Evolutionary conservation across 2,888 invertebrate species (phyloP).

Genomic region (Icerya purchasi): DNA sequence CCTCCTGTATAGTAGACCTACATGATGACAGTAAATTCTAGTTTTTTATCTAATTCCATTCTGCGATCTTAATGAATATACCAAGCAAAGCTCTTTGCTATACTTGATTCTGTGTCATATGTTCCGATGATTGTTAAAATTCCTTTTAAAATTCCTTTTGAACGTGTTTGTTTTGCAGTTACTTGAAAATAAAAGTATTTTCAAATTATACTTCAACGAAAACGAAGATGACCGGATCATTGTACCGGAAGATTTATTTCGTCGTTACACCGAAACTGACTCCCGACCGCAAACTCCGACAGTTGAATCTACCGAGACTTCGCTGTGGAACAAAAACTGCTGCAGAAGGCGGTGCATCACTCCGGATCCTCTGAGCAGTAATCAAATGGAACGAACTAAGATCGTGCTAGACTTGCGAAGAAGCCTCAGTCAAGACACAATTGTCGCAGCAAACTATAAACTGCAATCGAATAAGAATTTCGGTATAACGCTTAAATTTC

Average conservation of each 20-base stretch:
- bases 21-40: too few species aligned
- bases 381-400: conserved; percentile 33
- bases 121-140: too few species aligned
- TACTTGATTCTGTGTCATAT: too few species aligned
- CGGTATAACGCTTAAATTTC: too few species aligned
- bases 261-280: conserved; percentile 64
- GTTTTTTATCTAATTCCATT: too few species aligned
- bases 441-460: too few species aligned
- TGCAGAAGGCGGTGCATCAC: conserved; percentile 35
- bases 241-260: conserved; percentile 24
- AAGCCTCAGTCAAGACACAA: conserved; percentile 39
- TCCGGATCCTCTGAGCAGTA: conserved; percentile 37
- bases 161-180: background rate
- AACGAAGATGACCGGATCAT: conserved; percentile 33
- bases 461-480: too few species aligned
- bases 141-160: too few species aligned
- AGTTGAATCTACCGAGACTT: conserved; percentile 45
- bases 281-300: conserved; percentile 62
- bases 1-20: too few species aligned
- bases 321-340: conserved; percentile 4
- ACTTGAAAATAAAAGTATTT: background rate
- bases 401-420: conserved; percentile 49
- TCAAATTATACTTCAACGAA: conserved; percentile 31
- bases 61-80: too few species aligned
- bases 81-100: too few species aligned